A percentile compares a stretch with the other conserved stretches of the same genome.
phyloP scores from a whole-genome alignment of 2,113 vertebrate species.

The Porphyrio hochstetteri region DNA sequence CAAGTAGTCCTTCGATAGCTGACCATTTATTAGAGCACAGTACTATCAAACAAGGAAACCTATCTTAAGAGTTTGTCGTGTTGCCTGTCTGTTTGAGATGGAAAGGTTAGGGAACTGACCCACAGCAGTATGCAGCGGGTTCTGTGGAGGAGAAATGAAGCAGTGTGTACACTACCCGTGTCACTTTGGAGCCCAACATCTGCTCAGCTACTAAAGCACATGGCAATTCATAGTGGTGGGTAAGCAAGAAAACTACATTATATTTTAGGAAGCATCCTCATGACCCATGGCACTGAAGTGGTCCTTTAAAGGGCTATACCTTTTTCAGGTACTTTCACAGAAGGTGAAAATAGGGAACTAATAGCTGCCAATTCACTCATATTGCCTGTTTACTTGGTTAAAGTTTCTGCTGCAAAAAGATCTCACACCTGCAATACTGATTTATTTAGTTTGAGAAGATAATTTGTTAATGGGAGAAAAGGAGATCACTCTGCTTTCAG shows the following conservation, averaged over 20 bases:
- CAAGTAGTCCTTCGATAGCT: neutral
- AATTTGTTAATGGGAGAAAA: neutral
- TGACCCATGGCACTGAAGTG: neutral
- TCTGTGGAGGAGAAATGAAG: neutral
- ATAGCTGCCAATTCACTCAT: constrained; percentile 13
- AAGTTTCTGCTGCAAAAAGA: constrained; percentile 4
- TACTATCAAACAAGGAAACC: neutral
- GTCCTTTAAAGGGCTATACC: neutral
- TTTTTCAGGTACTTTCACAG: neutral
- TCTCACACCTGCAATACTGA: neutral
- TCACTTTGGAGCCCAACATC: neutral
- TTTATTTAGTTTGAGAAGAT: neutral
- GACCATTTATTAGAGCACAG: neutral
- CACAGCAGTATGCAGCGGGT: neutral
- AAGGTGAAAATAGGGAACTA: neutral
- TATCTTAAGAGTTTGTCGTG: neutral
- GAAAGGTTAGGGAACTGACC: neutral
- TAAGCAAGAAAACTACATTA: neutral
- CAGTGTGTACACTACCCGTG: neutral
- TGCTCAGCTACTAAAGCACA: neutral
- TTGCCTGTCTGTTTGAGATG: neutral
- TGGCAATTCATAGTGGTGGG: neutral
- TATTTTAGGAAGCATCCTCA: neutral
- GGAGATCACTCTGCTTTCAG: neutral
- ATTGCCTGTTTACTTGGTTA: neutral